Evolutionary conservation across 2,797 vertebrate species (phyloP).

Genomic region (Pantherophis vulpinus): DNA sequence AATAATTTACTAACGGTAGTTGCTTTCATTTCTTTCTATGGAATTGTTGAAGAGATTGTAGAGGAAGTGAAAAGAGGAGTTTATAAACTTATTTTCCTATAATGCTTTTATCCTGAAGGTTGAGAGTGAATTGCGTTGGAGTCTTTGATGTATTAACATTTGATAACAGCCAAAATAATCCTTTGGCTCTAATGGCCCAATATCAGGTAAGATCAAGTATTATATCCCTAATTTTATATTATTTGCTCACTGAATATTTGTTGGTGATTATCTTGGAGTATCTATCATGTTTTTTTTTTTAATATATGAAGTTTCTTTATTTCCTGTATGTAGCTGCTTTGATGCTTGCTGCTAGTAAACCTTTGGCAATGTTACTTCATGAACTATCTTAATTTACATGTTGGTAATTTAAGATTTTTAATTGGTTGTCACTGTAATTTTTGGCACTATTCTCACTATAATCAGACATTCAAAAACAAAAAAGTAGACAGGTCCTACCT

Average conservation of each 20-base stretch:
- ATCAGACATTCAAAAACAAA: not conserved
- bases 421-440: not conserved
- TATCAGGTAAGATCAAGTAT: constrained; percentile 75
- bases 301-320: not conserved
- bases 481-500: not conserved
- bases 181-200: constrained; percentile 97
- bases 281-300: too few relatives aligned
- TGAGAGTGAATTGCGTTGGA: constrained; percentile 92
- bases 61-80: not conserved
- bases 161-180: constrained; percentile 98
- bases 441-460: not conserved
- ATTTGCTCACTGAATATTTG: not conserved
- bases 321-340: not conserved
- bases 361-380: not conserved
- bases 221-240: not conserved
- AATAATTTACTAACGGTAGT: not conserved
- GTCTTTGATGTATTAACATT: constrained; percentile 99
- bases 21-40: not conserved
- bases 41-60: not conserved
- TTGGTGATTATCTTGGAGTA: not conserved
- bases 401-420: not conserved
- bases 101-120: constrained; percentile 67
- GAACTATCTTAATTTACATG: not conserved
- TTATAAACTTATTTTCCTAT: constrained; percentile 32
- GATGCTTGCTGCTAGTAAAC: not conserved